phyloP scores from a whole-genome alignment of 1,140 invertebrate species.

The Eupristina koningsbergeri region DNA sequence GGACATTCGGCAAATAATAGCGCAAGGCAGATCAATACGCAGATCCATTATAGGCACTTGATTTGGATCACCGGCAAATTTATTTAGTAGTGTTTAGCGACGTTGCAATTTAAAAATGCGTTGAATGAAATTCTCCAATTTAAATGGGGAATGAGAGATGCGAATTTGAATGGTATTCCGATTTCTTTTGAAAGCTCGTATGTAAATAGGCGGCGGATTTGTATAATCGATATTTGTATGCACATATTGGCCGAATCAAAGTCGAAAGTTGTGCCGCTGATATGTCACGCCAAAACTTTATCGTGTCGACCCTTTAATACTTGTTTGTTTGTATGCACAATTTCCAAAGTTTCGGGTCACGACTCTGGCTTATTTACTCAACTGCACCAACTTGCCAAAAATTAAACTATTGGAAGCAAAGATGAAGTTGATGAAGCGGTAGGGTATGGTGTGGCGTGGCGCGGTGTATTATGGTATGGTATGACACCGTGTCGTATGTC shows the following conservation, averaged over 20 bases:
- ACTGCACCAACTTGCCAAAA: no score
- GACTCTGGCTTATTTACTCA: neutral
- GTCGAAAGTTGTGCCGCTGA: neutral
- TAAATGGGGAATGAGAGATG: no score
- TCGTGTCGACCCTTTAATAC: neutral
- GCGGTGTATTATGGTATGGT: no score
- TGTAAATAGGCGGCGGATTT: no score
- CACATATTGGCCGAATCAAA: neutral
- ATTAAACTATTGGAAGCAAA: neutral
- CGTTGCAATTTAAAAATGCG: no score
- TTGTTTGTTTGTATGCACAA: neutral
- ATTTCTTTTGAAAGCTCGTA: no score
- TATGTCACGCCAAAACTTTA: neutral
- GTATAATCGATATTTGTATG: neutral
- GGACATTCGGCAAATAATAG: neutral
- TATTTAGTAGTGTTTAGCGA: no score
- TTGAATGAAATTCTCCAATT: no score
- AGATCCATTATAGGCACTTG: neutral
- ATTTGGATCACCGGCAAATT: no score
- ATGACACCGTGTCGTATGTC: neutral
- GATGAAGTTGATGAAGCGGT: no score
- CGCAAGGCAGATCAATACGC: neutral
- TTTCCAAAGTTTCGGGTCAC: neutral
- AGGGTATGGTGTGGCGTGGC: no score
- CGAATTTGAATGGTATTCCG: no score